Percentiles rank a stretch among this genome's conserved stretches.
These are phyloP conservation scores for Sympetrum striolatum DNA, from an alignment of 2,888 invertebrate species.

Conservation along the genomic window DNA sequence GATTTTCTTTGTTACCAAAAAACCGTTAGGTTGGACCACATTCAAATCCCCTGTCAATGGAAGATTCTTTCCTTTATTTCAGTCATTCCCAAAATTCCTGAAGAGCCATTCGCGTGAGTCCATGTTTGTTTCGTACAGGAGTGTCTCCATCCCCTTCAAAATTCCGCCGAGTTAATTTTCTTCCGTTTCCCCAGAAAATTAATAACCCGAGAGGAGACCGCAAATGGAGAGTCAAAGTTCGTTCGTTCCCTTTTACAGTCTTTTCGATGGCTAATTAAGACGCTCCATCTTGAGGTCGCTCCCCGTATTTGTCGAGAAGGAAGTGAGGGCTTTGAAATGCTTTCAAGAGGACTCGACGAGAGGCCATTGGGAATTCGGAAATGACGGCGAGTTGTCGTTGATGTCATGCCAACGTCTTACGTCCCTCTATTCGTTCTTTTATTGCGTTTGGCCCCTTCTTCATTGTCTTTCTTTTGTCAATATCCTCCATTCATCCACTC, in stretches of 20 bases:
- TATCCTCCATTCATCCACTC: not conserved
- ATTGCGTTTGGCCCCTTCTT: not conserved
- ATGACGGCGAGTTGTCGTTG: not conserved
- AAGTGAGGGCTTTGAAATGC: not conserved
- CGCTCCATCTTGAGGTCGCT: not conserved
- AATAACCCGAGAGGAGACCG: not conserved
- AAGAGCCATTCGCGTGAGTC: no score
- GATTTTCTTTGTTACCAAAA: no score
- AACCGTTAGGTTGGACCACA: no score
- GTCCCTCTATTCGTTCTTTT: not conserved
- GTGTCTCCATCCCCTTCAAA: not conserved
- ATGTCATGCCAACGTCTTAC: not conserved
- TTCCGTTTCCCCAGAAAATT: not conserved
- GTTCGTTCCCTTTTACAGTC: not conserved
- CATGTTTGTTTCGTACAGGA: no score
- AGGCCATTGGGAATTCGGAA: not conserved
- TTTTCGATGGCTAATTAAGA: conserved; percentile 10
- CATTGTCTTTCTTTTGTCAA: not conserved
- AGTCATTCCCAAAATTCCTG: no score
- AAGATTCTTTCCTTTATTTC: no score
- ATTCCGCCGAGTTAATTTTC: not conserved
- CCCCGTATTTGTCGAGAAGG: not conserved
- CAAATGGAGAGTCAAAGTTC: conserved; percentile 14
- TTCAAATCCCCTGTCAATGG: no score
- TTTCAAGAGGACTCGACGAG: not conserved